Conservation (phyloP, 2,113 vertebrate species). For the Oreochromis tanganicae region DNA sequence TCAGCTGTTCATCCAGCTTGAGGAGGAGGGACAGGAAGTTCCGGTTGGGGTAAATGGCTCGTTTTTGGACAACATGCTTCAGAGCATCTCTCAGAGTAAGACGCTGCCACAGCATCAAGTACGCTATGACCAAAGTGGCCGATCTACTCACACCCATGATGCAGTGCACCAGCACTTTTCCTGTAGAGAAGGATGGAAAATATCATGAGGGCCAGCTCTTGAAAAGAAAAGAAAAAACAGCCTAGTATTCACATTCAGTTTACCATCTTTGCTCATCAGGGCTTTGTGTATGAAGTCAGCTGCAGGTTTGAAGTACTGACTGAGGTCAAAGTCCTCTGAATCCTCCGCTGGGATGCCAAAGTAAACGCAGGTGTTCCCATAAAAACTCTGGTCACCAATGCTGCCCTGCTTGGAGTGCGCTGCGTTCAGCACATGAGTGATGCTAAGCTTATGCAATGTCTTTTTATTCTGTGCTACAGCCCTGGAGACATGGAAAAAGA, state of each 20-base stretch:
- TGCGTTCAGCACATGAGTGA: conserved; percentile 77
- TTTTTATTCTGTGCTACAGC: conserved; percentile 72
- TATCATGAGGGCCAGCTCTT: not conserved
- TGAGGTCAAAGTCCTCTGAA: conserved; percentile 74
- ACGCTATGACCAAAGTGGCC: conserved; percentile 75
- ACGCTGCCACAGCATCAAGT: conserved; percentile 73
- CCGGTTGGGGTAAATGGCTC: conserved; percentile 78
- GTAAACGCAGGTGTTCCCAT: conserved; percentile 77
- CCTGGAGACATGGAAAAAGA: conserved; percentile 39
- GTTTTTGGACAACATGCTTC: conserved; percentile 55
- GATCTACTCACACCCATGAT: conserved; percentile 83
- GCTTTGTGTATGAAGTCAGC: conserved; percentile 76
- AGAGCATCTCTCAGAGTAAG: conserved; percentile 72
- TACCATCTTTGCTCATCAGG: conserved; percentile 72
- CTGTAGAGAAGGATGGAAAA: conserved; percentile 46
- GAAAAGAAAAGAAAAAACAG: not conserved
- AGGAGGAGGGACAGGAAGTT: conserved; percentile 86
- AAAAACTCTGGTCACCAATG: conserved; percentile 84
- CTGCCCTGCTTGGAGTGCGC: conserved; percentile 81
- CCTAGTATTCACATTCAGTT: not conserved
- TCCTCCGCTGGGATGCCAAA: conserved; percentile 78
- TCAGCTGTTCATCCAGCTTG: conserved; percentile 71
- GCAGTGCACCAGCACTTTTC: conserved; percentile 82
- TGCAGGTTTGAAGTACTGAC: conserved; percentile 67
- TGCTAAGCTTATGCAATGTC: conserved; percentile 65